A percentile compares a stretch with the other conserved stretches of the same genome.
Evolutionary conservation across 2,113 vertebrate genomes (phyloP).

Genomic region (Pangasianodon gigas): DNA sequence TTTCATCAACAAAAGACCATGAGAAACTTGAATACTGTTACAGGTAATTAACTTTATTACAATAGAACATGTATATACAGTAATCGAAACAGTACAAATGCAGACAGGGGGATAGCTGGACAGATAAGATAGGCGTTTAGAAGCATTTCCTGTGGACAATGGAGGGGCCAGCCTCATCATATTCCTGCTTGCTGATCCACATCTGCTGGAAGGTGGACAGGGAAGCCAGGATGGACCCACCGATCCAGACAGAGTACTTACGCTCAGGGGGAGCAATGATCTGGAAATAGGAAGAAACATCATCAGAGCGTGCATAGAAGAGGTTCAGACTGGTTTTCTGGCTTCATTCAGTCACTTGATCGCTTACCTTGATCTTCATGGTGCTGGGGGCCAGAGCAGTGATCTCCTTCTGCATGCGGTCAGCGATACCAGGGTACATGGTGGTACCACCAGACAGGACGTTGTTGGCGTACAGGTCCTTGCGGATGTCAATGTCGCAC

Average conservation of each 20-base stretch:
- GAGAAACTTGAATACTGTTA: slow-evolving; percentile 58
- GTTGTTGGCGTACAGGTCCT: slow-evolving; percentile 78
- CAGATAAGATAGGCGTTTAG: slow-evolving; percentile 68
- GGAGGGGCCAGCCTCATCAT: slow-evolving; percentile 96
- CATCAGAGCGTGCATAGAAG: background rate
- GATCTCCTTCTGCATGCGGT: slow-evolving; percentile 81
- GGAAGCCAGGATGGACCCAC: slow-evolving; percentile 97
- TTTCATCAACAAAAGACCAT: slow-evolving; percentile 45
- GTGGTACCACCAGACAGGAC: slow-evolving; percentile 75
- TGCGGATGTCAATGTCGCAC: slow-evolving; percentile 79
- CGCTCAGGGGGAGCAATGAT: slow-evolving; percentile 98
- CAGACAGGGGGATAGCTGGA: slow-evolving; percentile 53
- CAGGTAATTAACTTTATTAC: slow-evolving; percentile 77
- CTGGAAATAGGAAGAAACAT: slow-evolving; percentile 64
- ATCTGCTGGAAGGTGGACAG: slow-evolving; percentile 99
- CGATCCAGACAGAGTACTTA: slow-evolving; percentile 99
- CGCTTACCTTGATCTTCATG: slow-evolving; percentile 78
- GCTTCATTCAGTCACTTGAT: background rate
- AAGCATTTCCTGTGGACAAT: slow-evolving; percentile 99
- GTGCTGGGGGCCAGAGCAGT: slow-evolving; percentile 77
- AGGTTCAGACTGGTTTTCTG: background rate
- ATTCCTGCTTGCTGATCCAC: slow-evolving; percentile 99
- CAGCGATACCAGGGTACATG: slow-evolving; percentile 76
- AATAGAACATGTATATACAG: slow-evolving; percentile 79
- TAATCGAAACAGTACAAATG: slow-evolving; percentile 73